A percentile compares a stretch with the other conserved stretches of the same genome.
Evolutionary conservation across 2,797 vertebrate genomes (phyloP).

Genomic region (Myotis myotis): DNA sequence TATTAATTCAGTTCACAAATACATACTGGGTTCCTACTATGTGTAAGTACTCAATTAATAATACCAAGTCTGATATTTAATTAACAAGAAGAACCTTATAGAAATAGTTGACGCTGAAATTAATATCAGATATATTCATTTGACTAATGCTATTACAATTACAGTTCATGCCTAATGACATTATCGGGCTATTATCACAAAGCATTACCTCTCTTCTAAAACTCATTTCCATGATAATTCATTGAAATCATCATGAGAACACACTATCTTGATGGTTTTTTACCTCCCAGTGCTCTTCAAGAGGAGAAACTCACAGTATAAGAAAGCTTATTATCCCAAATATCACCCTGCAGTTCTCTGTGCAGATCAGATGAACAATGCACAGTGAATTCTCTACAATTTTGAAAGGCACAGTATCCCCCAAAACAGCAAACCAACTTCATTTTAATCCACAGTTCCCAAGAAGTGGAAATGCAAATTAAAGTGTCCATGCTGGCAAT

Average conservation of each 20-base stretch:
- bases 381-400: constrained; percentile 43
- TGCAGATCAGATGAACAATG: constrained; percentile 58
- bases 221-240: constrained; percentile 80
- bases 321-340: constrained; percentile 63
- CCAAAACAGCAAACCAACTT: constrained; percentile 60
- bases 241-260: constrained; percentile 78
- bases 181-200: constrained; percentile 76
- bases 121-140: constrained; percentile 79
- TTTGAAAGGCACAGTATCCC: constrained; percentile 61
- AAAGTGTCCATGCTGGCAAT: not conserved
- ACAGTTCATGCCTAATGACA: constrained; percentile 77
- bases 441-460: constrained; percentile 66
- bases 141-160: constrained; percentile 78
- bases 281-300: constrained; percentile 67
- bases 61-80: constrained; percentile 64
- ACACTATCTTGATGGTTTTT: constrained; percentile 77
- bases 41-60: constrained; percentile 70
- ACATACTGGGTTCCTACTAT: constrained; percentile 69
- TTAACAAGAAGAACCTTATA: constrained; percentile 76
- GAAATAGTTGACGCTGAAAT: constrained; percentile 79
- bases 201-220: constrained; percentile 76
- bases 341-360: not conserved
- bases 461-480: constrained; percentile 65
- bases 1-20: constrained; percentile 53
- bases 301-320: constrained; percentile 61